These are phyloP conservation scores for Malurus alboscapulatus DNA, from an alignment of 2,113 vertebrate species.

Conservation along the genomic window DNA sequence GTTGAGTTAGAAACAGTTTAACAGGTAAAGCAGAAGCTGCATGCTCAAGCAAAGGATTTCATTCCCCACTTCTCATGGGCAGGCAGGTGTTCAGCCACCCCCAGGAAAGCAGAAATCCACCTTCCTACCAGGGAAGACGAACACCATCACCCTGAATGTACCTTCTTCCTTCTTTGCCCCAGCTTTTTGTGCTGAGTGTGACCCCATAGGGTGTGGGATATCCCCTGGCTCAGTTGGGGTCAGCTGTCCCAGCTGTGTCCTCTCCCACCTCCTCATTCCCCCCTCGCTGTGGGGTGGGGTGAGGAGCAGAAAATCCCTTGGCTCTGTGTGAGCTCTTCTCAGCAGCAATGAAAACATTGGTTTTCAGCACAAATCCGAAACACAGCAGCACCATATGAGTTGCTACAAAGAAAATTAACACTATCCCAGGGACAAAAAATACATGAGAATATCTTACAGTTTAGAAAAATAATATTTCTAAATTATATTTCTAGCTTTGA, in stretches of 20 bases:
- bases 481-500: background rate
- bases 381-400: background rate
- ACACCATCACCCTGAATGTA: accelerated
- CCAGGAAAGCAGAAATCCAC: background rate
- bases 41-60: background rate
- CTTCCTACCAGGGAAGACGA: background rate
- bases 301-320: background rate
- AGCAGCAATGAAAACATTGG: background rate
- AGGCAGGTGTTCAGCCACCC: background rate
- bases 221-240: background rate
- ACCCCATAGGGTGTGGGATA: background rate
- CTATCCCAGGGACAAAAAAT: background rate
- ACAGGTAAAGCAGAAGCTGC: background rate
- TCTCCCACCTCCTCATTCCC: background rate
- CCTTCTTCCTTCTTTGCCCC: background rate
- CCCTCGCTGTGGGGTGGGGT: accelerated
- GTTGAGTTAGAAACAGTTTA: background rate
- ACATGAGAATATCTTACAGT: background rate
- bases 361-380: background rate
- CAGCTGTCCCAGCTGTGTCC: background rate
- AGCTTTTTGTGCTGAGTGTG: background rate
- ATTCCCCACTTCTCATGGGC: background rate
- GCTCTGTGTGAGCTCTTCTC: background rate
- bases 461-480: background rate
- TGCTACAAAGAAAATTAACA: background rate